Evolutionary conservation across 2,888 invertebrate genomes (phyloP).

Genomic region (Spicauda simplicius): DNA sequence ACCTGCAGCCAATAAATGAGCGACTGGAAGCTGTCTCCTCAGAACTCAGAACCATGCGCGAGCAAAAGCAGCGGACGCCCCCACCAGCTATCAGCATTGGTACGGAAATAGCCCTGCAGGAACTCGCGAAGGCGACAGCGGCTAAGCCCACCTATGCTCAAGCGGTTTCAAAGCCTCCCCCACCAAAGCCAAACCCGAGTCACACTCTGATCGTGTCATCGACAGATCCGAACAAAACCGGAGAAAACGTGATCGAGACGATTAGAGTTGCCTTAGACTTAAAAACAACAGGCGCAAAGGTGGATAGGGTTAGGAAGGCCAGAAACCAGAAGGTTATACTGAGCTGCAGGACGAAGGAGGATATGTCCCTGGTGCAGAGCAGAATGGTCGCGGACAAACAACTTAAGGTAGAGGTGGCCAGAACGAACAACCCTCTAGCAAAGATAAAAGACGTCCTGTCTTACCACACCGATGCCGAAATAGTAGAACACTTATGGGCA

Average conservation of each 20-base stretch:
- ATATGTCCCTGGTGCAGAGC: slow-evolving; percentile 13
- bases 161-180: not conserved
- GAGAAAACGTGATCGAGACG: too few relatives aligned
- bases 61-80: too few relatives aligned
- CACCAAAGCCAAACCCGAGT: slow-evolving; percentile 20
- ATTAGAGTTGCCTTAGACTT: slow-evolving; percentile 33
- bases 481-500: too few relatives aligned
- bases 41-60: not conserved
- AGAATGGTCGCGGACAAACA: slow-evolving; percentile 10
- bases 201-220: slow-evolving; percentile 39
- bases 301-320: slow-evolving; percentile 39
- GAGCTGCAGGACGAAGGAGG: slow-evolving; percentile 19
- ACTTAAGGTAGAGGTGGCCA: slow-evolving; percentile 29
- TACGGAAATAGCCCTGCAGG: slow-evolving; percentile 3
- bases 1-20: slow-evolving; percentile 1
- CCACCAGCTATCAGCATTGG: not conserved
- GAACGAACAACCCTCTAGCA: not conserved
- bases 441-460: too few relatives aligned
- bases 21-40: not conserved
- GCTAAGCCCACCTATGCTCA: not conserved
- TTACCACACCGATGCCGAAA: too few relatives aligned
- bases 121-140: not conserved
- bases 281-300: slow-evolving; percentile 34
- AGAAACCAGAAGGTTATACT: slow-evolving; percentile 39
- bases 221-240: slow-evolving; percentile 16